Conservation (phyloP, 2,888 invertebrate species). For the Tridacna gigas region DNA sequence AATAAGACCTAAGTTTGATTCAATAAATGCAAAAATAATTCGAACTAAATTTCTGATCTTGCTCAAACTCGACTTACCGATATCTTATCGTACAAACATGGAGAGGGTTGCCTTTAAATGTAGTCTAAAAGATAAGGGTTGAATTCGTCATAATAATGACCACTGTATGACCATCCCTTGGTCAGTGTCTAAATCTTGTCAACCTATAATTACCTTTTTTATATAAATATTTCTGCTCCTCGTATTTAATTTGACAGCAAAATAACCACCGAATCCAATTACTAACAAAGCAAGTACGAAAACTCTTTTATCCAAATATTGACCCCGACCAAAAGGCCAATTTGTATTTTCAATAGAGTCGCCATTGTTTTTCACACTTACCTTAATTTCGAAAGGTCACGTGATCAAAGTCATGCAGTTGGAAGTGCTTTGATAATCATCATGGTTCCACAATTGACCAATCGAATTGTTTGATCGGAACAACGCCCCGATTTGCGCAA, state of each 20-base stretch:
- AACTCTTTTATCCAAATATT: constrained; percentile 60
- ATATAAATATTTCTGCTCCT: constrained; percentile 47
- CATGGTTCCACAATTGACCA: constrained; percentile 27
- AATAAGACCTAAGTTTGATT: too few relatives aligned
- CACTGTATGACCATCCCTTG: constrained; percentile 13
- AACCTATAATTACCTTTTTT: constrained; percentile 48
- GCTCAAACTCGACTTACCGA: too few relatives aligned
- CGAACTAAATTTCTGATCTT: too few relatives aligned
- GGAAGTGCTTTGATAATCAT: constrained; percentile 2
- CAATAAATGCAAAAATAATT: too few relatives aligned
- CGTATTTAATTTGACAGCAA: constrained; percentile 52
- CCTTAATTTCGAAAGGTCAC: constrained; percentile 53
- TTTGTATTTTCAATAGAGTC: constrained; percentile 46
- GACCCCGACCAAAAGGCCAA: constrained; percentile 46
- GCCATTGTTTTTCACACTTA: constrained; percentile 67
- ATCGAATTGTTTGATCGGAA: constrained; percentile 33
- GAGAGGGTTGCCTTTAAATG: too few relatives aligned
- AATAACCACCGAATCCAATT: constrained; percentile 62
- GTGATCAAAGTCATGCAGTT: constrained; percentile 34
- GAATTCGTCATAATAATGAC: background rate
- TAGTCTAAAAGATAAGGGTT: background rate
- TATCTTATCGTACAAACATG: too few relatives aligned
- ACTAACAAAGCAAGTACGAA: constrained; percentile 60
- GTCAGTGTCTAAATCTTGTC: constrained; percentile 36
- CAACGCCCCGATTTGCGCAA: constrained; percentile 42